Conservation (phyloP, 64 coral and sea anemone genomes). For the Pocillopora damicornis region DNA sequence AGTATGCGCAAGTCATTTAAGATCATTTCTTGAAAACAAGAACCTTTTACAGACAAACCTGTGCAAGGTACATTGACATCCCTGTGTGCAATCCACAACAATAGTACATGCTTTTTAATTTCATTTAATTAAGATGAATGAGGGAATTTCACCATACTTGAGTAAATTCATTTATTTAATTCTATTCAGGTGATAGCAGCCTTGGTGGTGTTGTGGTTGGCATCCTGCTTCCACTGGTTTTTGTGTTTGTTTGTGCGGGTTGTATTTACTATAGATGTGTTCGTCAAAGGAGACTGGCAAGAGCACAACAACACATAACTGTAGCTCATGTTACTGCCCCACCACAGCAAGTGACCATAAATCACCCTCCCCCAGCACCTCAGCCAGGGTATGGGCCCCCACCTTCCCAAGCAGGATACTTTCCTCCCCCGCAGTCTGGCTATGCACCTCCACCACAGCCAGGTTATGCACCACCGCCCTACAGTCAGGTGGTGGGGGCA, state of each 20-base stretch:
- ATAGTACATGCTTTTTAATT: too few species aligned
- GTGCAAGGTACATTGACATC: too few species aligned
- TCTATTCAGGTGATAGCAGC: neutral
- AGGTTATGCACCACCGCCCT: slow-evolving; percentile 26
- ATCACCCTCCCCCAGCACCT: slow-evolving; percentile 3
- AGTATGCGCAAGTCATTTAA: too few species aligned
- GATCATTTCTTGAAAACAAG: too few species aligned
- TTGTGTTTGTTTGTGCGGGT: neutral
- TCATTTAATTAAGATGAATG: too few species aligned
- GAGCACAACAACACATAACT: neutral
- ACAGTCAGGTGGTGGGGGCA: neutral
- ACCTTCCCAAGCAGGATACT: neutral
- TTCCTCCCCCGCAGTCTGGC: neutral
- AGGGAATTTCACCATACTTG: neutral
- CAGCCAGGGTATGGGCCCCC: slow-evolving; percentile 13
- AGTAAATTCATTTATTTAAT: too few species aligned
- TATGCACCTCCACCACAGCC: neutral
- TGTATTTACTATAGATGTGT: neutral
- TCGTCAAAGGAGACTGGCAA: neutral
- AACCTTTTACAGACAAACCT: too few species aligned
- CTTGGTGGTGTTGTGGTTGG: neutral
- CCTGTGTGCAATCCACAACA: too few species aligned
- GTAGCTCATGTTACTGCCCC: neutral
- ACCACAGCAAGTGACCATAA: neutral
- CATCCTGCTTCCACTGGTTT: neutral